phyloP scores from a whole-genome alignment of 2,797 vertebrate genomes.

The Peromyscus aztecus region DNA sequence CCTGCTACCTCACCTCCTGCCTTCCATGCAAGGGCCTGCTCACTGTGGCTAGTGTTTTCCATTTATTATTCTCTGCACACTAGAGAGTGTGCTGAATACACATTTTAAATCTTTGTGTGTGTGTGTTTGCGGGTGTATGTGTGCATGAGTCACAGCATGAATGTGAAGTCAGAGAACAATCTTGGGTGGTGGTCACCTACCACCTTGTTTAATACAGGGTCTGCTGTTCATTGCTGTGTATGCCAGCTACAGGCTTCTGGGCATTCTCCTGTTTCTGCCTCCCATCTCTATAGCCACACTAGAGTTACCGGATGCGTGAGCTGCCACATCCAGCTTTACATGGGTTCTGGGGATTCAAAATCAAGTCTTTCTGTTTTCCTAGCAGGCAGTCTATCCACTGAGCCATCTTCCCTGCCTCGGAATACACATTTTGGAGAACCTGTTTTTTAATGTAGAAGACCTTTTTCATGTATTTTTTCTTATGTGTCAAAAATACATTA shows the following conservation, averaged over 20 bases:
- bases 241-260: not conserved
- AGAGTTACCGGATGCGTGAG: not conserved
- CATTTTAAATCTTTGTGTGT: not conserved
- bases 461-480: slow-evolving; percentile 49
- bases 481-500: not conserved
- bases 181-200: not conserved
- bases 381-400: not conserved
- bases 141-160: no score
- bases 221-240: not conserved
- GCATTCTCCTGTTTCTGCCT: not conserved
- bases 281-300: not conserved
- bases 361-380: not conserved
- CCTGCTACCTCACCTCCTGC: not conserved
- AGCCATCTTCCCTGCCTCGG: not conserved
- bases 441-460: not conserved
- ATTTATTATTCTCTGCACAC: not conserved
- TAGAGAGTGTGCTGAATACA: not conserved
- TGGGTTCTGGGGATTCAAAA: not conserved
- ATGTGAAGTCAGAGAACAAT: no score
- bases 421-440: slow-evolving; percentile 22
- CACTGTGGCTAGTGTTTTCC: slow-evolving; percentile 36
- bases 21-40: not conserved
- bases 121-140: not conserved
- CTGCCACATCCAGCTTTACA: no score
- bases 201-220: not conserved